phyloP scores from a whole-genome alignment of 1,140 invertebrate genomes.

The Drosophila aff. region DNA sequence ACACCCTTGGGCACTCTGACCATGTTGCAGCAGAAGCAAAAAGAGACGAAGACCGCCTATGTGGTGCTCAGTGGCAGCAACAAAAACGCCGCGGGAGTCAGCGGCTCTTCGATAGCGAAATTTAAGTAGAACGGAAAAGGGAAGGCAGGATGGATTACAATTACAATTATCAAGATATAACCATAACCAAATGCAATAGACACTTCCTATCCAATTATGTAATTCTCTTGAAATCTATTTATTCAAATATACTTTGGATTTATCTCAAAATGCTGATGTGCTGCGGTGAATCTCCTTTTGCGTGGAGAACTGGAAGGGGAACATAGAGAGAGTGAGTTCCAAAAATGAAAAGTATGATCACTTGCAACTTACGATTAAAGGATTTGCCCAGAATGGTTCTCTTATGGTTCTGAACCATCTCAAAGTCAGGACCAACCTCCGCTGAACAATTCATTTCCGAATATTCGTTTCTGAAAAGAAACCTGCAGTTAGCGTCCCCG shows the following conservation, averaged over 20 bases:
- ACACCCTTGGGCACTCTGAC: slow-evolving; percentile 97
- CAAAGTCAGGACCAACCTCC: slow-evolving; percentile 10
- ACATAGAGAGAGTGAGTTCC: neutral
- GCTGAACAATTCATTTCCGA: slow-evolving; percentile 30
- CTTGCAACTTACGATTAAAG: slow-evolving; percentile 43
- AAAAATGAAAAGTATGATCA: too few relatives aligned
- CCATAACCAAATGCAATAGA: slow-evolving; percentile 81
- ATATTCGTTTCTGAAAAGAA: slow-evolving; percentile 9
- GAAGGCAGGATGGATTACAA: slow-evolving; percentile 1
- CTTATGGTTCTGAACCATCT: slow-evolving; percentile 54
- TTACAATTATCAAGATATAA: slow-evolving; percentile 33
- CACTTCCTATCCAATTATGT: slow-evolving; percentile 65
- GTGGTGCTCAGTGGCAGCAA: slow-evolving; percentile 97
- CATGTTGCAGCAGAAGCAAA: slow-evolving; percentile 98
- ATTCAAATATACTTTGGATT: slow-evolving; percentile 57
- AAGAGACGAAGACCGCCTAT: slow-evolving; percentile 97
- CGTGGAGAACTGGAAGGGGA: slow-evolving; percentile 34
- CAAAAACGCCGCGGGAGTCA: slow-evolving; percentile 61
- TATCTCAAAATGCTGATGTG: slow-evolving; percentile 39
- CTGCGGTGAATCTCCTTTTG: slow-evolving; percentile 25
- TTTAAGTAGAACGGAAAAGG: slow-evolving; percentile 69
- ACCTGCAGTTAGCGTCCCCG: slow-evolving; percentile 32
- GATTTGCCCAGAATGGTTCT: slow-evolving; percentile 20
- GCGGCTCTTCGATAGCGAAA: slow-evolving; percentile 78
- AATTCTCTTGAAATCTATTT: slow-evolving; percentile 77